Percentiles rank a stretch among this genome's conserved stretches.
Conservation (phyloP, 2,113 vertebrate genomes). For the Agelaius tricolor region DNA sequence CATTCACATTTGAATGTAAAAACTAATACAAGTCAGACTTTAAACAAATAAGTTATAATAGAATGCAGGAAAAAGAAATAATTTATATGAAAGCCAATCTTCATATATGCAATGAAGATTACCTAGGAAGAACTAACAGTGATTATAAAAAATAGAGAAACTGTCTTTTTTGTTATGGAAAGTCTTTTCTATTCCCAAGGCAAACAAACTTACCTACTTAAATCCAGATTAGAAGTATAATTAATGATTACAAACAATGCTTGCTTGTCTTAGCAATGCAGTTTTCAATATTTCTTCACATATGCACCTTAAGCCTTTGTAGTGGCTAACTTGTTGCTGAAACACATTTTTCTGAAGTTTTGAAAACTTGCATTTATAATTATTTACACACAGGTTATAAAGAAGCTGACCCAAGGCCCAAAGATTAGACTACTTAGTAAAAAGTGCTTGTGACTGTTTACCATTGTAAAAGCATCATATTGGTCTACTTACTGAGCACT, state of each 20-base stretch:
- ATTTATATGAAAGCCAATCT: background rate
- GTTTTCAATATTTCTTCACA: background rate
- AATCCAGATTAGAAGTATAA: background rate
- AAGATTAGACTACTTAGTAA: background rate
- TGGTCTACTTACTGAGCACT: background rate
- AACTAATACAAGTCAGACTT: background rate
- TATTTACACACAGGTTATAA: background rate
- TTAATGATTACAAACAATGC: background rate
- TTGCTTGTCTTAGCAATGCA: background rate
- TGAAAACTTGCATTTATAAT: background rate
- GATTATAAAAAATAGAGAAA: background rate
- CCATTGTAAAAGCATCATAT: background rate
- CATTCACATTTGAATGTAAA: background rate
- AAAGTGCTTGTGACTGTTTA: background rate
- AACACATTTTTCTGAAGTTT: background rate
- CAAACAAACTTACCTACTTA: background rate
- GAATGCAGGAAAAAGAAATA: background rate
- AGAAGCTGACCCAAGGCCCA: background rate
- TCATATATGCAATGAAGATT: background rate
- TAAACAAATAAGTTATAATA: background rate
- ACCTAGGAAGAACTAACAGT: background rate
- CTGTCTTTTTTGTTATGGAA: background rate
- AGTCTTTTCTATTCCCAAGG: background rate
- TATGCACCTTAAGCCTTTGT: background rate
- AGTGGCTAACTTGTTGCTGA: background rate